Base-by-base conservation (phyloP, 2,113 vertebrate species). In the Indicator indicator region DNA sequence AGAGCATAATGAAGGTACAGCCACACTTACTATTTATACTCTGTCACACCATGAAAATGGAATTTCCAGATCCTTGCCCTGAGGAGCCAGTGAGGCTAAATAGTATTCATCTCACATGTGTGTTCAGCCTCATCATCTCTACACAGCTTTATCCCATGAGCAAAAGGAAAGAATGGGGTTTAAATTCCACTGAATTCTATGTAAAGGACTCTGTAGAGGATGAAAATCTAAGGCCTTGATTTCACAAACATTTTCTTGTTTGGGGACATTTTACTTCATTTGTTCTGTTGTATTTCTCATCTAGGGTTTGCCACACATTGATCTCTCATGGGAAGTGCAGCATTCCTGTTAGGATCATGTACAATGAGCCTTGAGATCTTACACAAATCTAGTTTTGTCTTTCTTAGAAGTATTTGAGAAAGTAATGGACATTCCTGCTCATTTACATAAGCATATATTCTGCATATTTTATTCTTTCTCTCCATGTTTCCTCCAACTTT, bases 91-190 rank as follows among this genome's bases (percentile, higher is more conserved):
- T 44, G 58, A 48, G 26, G 17, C 32, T 30, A 86, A 82, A 82
- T 5, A 62, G 27, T 2, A 0, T 55, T 83, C 36, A 68, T 18
- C 55, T 78, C 1, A 0, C 24, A 65, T 58, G 24, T 5, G 5
- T 16, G 38, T 40, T 16, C 30, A 75, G 12, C 12, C 11, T 91
- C 28, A 48, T 33, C 28, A 75, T 69, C 44, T 88, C 63, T 68
- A 26, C 17, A 12, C 7, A 72, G 55, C 36, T 75, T 89, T n/a
- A 28, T 63, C 5, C 24, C 33, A 5, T 21, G 28, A 68, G 11
- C 64, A 58, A 81, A 77, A 8, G 13, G 23, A 83, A 82, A 80
- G 4, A 5, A 80, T 38, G 9, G 18, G 8, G 16, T 81, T 86
- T 24, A 54, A 68, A 88, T 78, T 68, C 54, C 58, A 69, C 11